Evolutionary conservation across 1,140 invertebrate genomes (phyloP).

Genomic region (Yoshiicerus persimilis): DNA sequence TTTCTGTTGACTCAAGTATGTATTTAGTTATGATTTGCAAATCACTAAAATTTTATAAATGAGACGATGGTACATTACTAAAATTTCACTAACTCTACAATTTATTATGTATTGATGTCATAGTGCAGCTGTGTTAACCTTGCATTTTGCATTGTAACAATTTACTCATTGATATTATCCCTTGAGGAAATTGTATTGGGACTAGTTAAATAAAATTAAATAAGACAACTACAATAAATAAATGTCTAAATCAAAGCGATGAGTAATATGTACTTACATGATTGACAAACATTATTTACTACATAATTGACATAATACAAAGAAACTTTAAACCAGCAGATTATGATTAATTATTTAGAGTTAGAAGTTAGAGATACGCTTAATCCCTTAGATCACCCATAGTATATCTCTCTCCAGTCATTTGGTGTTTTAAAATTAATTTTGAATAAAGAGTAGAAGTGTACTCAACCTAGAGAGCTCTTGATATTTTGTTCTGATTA

Average conservation of each 20-base stretch:
- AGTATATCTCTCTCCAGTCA: too few relatives aligned
- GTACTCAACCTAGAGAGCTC: too few relatives aligned
- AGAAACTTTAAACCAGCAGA: too few relatives aligned
- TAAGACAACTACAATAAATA: neutral
- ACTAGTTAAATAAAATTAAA: neutral
- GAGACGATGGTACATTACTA: neutral
- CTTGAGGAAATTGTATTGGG: neutral
- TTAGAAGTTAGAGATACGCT: too few relatives aligned
- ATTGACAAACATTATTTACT: too few relatives aligned
- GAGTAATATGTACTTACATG: too few relatives aligned
- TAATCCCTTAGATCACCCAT: too few relatives aligned
- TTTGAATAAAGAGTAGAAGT: too few relatives aligned
- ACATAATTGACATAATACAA: too few relatives aligned
- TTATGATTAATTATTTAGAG: too few relatives aligned
- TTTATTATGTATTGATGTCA: neutral
- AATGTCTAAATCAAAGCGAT: neutral
- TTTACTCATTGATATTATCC: conserved; percentile 5
- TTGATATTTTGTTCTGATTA: too few relatives aligned
- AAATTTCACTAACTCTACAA: neutral
- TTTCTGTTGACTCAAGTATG: neutral
- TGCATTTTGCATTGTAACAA: neutral
- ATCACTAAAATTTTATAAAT: neutral
- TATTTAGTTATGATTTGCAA: neutral
- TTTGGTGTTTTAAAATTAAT: too few relatives aligned
- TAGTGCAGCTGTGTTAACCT: conserved; percentile 7